Evolutionary conservation across 2,113 vertebrate genomes (phyloP).

Genomic region (Scytalopus superciliaris): DNA sequence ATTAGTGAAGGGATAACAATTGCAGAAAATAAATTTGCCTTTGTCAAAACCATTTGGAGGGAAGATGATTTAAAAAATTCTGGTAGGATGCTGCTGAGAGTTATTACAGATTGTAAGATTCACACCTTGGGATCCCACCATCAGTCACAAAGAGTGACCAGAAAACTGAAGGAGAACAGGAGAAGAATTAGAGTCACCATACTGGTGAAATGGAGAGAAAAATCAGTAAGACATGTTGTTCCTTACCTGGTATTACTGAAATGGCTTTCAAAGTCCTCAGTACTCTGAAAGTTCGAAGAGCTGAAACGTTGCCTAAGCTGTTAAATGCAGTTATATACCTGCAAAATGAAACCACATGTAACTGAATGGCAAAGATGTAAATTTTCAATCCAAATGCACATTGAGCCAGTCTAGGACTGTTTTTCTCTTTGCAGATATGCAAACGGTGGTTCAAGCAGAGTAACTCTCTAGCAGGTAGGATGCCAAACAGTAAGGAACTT

Average conservation of each 20-base stretch:
- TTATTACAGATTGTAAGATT: background rate
- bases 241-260: conserved; percentile 93
- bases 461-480: background rate
- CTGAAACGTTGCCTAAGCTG: conserved; percentile 67
- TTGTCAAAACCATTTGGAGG: background rate
- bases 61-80: background rate
- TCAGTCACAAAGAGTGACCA: background rate
- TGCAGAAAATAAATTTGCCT: background rate
- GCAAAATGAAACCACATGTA: background rate
- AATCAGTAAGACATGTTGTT: background rate
- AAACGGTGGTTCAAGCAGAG: background rate
- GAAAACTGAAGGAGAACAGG: background rate
- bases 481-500: background rate
- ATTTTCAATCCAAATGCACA: background rate
- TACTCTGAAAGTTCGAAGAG: conserved; percentile 88
- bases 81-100: background rate
- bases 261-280: conserved; percentile 91
- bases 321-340: background rate
- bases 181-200: background rate
- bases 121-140: background rate
- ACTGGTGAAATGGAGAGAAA: background rate
- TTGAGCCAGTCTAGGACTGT: background rate
- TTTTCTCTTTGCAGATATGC: background rate
- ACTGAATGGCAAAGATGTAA: background rate
- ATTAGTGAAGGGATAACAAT: background rate